Percentiles rank a stretch among this genome's conserved stretches.
Conservation (phyloP, 2,113 vertebrate genomes). For the Acanthisitta chloris region DNA sequence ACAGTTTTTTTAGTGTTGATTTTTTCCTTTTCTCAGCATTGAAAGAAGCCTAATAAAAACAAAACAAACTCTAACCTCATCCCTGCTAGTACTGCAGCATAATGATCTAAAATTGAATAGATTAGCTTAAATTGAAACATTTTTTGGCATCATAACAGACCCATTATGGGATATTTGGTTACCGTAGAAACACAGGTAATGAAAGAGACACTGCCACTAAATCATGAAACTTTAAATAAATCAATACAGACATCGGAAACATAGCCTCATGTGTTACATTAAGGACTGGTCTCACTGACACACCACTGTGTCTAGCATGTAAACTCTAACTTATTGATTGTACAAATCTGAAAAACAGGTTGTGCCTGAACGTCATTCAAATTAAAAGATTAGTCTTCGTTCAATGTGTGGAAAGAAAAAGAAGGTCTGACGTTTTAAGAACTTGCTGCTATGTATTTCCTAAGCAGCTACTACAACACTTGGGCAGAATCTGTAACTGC, state of each 20-base stretch:
- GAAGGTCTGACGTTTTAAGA: neutral
- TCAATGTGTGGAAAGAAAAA: neutral
- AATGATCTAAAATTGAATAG: constrained; percentile 32
- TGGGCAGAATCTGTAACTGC: neutral
- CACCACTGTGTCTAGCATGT: neutral
- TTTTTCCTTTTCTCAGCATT: neutral
- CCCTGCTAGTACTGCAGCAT: neutral
- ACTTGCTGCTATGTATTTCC: neutral
- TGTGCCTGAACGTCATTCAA: neutral
- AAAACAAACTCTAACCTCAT: neutral
- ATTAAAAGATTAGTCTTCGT: neutral
- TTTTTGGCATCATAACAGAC: constrained; percentile 22
- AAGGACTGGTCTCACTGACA: neutral
- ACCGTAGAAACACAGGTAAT: constrained; percentile 36
- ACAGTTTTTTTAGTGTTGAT: neutral
- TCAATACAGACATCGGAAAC: neutral
- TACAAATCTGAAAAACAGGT: neutral
- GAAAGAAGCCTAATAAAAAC: neutral
- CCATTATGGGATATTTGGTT: constrained; percentile 39
- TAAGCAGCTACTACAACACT: neutral
- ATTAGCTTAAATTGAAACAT: constrained; percentile 36
- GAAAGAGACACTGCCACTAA: constrained; percentile 4
- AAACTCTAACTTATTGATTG: neutral
- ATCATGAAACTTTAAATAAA: constrained; percentile 26
- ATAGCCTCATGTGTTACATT: neutral